Evolutionary conservation across 35 echinoderm and acorn worm genomes (phyloP), one percentile per base, ranked within the genome.

Genomic region (Apostichopus parvimensis): DNA sequence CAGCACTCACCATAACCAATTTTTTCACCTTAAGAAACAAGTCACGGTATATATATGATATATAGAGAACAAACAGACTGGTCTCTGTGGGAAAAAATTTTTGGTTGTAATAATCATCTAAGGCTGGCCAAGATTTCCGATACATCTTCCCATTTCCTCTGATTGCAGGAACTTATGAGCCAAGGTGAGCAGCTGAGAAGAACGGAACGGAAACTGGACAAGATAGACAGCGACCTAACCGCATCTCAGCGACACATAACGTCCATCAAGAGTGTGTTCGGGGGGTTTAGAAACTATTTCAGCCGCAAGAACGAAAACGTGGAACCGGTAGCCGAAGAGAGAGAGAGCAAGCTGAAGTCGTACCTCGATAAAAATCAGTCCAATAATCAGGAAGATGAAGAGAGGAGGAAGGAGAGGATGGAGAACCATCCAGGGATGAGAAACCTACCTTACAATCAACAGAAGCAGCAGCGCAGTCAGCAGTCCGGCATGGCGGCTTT

Each of bases 161-260:
- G 62, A 83, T 45, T 45, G 15, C 92, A 98, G 96, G 96, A 98
- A 95, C 82, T 98, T 52, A 79, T 98, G 22, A 72, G 94, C 18
- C 96, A 98, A 92, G 96, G 96, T 66, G 96, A 98, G 34, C 96
- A 98, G 75, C 94, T 98, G 6, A 53, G 80, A 45, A 92, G 94
- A 80, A 92, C 91, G 1, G 96, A 98, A 57, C 87, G 84, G 54
- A 98, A 95, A 73, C 65, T 98, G 54, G 96, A 99, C 84, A 96
- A 93, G 87, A 99, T 99, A 26, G 92, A 99, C 82, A 91, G 66
- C 59, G 97, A 99, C 91, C 86, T 99, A 14, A 91, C 86, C 24
- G 88, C 91, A 4, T 94, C 94, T 18, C 91, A 98, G 60, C 87
- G 70, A 77, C 94, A 98, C 56, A 90, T 98, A 59, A 98, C 95